Percentiles rank a stretch among this genome's conserved stretches.
Evolutionary conservation across 2,113 vertebrate genomes (phyloP).

Genomic region (Anas platyrhynchos): DNA sequence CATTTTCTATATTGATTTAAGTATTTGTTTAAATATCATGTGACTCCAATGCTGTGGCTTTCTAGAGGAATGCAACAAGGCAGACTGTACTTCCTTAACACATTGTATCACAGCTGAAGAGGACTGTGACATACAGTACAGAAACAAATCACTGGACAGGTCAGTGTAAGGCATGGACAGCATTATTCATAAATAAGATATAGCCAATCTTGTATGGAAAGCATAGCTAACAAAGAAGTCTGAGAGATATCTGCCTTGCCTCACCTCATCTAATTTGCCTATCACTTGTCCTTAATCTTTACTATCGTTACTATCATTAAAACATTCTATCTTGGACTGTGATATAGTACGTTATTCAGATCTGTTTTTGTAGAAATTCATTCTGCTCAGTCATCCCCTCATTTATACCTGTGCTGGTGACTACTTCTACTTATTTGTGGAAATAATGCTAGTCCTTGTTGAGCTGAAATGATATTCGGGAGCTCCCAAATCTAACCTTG

Average conservation of each 20-base stretch:
- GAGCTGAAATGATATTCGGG: background rate
- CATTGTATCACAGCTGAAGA: background rate
- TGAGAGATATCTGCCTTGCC: background rate
- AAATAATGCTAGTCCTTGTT: background rate
- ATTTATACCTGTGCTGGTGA: background rate
- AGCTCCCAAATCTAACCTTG: background rate
- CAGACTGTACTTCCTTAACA: background rate
- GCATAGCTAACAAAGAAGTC: background rate
- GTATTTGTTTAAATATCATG: background rate
- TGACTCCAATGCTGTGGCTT: background rate
- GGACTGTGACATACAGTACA: background rate
- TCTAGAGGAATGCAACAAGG: background rate
- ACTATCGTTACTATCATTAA: background rate
- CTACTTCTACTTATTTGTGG: background rate
- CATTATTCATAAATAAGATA: background rate
- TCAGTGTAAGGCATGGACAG: background rate
- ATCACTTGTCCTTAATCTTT: too few species aligned
- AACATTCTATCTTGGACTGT: background rate
- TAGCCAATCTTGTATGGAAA: background rate
- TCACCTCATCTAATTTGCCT: fast-evolving
- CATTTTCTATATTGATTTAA: background rate
- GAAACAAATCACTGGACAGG: background rate
- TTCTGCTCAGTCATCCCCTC: background rate
- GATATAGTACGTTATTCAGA: background rate
- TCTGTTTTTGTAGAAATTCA: background rate